phyloP scores from a whole-genome alignment of 2,797 vertebrate species.

The Fistularia tabacaria region DNA sequence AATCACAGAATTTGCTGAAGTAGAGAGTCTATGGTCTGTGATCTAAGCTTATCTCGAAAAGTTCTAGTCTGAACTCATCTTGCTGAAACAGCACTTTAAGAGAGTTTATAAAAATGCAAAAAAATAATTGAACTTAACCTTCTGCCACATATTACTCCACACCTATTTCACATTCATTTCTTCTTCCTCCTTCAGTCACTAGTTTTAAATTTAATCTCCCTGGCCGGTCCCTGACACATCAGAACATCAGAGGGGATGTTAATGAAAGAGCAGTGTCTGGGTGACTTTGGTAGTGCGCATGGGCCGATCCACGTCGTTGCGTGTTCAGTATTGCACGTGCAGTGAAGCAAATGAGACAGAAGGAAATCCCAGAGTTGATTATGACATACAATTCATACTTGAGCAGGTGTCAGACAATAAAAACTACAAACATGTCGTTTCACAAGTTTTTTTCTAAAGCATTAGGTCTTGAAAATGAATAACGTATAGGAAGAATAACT shows the following conservation, averaged over 20 bases:
- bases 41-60: constrained; percentile 55
- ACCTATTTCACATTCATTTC: constrained; percentile 26
- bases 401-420: not conserved
- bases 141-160: constrained; percentile 38
- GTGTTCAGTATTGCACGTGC: constrained; percentile 33
- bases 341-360: constrained; percentile 32
- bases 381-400: constrained; percentile 18
- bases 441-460: not conserved
- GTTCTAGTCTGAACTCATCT: constrained; percentile 32
- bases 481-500: not conserved
- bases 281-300: constrained; percentile 38
- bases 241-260: constrained; percentile 61
- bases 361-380: constrained; percentile 20
- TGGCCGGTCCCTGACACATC: constrained; percentile 28
- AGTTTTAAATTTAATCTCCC: constrained; percentile 7
- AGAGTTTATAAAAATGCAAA: constrained; percentile 49
- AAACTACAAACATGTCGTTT: no score
- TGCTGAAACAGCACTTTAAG: constrained; percentile 58
- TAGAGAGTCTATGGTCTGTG: constrained; percentile 46
- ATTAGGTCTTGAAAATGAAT: constrained; percentile 10
- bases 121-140: constrained; percentile 23
- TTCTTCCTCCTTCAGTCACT: constrained; percentile 16
- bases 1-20: constrained; percentile 69
- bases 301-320: constrained; percentile 29
- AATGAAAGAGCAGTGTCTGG: constrained; percentile 52